Percentiles rank a stretch among this genome's conserved stretches.
phyloP scores from a whole-genome alignment of 1,140 invertebrate species.

The Drosophila ohnishii region DNA sequence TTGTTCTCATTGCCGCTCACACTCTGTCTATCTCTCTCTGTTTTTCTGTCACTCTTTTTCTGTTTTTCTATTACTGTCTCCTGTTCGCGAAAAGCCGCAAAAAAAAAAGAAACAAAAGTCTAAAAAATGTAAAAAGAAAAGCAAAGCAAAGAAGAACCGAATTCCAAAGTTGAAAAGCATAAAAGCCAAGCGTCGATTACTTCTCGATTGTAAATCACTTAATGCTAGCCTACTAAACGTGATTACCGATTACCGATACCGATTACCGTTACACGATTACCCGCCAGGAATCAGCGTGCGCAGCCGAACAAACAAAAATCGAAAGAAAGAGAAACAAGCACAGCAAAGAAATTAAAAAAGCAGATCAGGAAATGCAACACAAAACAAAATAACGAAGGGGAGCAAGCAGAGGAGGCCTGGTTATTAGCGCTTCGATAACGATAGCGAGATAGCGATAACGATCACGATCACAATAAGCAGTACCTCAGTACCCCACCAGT shows the following conservation, averaged over 20 bases:
- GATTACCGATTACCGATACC: constrained; percentile 45
- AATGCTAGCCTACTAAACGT: constrained; percentile 45
- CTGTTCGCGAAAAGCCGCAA: constrained; percentile 28
- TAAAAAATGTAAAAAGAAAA: constrained; percentile 11
- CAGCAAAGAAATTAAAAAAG: constrained; percentile 40
- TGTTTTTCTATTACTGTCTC: constrained; percentile 23
- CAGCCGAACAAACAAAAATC: constrained; percentile 52
- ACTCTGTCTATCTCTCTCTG: constrained; percentile 34
- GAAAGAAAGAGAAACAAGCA: constrained; percentile 43
- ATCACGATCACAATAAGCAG: constrained; percentile 40
- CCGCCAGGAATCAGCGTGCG: constrained; percentile 35
- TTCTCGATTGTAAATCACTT: constrained; percentile 52
- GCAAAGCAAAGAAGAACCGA: constrained; percentile 30
- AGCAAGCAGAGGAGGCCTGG: constrained; percentile 30
- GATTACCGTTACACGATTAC: constrained; percentile 42
- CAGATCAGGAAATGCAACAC: constrained; percentile 43
- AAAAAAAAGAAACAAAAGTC: constrained; percentile 10
- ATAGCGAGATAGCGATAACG: constrained; percentile 21
- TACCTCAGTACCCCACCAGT: constrained; percentile 46
- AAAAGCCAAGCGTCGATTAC: constrained; percentile 74
- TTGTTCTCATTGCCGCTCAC: constrained; percentile 33
- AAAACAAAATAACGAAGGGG: constrained; percentile 54
- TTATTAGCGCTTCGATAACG: constrained; percentile 21
- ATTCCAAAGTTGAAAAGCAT: constrained; percentile 66
- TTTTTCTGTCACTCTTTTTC: constrained; percentile 32